Evolutionary conservation across 2,888 invertebrate genomes (phyloP), one percentile per base, ranked within the genome.

Genomic region (Sphecodes monilicornis): DNA sequence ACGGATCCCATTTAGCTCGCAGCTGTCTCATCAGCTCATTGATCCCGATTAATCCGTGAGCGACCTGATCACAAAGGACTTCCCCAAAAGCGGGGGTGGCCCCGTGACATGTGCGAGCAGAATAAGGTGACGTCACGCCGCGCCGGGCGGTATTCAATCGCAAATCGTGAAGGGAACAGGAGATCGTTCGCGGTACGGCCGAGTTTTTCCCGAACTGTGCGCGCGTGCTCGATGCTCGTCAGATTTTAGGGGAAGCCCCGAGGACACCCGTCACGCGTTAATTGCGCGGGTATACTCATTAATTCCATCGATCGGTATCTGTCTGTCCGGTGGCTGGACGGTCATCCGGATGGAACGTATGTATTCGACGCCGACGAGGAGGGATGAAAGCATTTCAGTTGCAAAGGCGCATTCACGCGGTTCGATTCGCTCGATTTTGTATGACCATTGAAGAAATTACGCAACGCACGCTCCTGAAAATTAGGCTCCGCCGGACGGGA

Each of bases 21-120:
- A 92, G 92, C 92, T 92, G 92, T 87, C 89, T 81, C 88, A 83
- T 84, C 82, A 78, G 83, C 80, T 87, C 91, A 91, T 92, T 90
- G 92, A 91, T 90, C 86, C 82, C 88, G 89, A 89, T 90, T 90
- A 91, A 89, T 88, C 86, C 80, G 78, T 60, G 86, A 78, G 74
- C 87, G 80, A 29, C 70, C 72, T 80, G 87, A 85, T 87, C 83
- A 91, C 92, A 92, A 92, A 90, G 86, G 89, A 83, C 60, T 71
- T 64, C 71, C 73, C 80, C 78, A 54, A 29, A 69, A 18, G 85
- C 81, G 88, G 89, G 88, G 92, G 89, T 86, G 90, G 75, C 26
- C 16, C 84, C 18, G 60, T 60, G 89, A 87, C 91, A 89, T 86
- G 88, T 86, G 90, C 68, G 85, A 50, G 57, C 26, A 29, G 74